These are phyloP conservation scores for Clitarchus hookeri DNA, from an alignment of 2,888 invertebrate genomes.

Conservation along the genomic window DNA sequence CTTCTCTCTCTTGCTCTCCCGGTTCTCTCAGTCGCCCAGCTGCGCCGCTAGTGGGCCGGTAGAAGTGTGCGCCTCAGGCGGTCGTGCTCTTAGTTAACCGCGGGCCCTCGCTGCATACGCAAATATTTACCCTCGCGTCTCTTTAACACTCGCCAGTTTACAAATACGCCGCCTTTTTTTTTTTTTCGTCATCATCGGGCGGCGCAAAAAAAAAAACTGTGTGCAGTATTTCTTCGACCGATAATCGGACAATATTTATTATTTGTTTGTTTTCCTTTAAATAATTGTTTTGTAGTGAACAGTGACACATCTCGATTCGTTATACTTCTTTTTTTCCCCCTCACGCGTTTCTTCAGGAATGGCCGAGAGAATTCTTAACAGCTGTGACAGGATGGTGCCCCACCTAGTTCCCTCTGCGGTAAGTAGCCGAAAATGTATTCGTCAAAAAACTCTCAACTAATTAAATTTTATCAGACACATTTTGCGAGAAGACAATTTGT, in stretches of 20 bases:
- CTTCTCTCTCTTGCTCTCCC: not conserved
- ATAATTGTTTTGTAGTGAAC: not conserved
- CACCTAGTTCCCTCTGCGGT: not conserved
- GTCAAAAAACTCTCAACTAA: no score
- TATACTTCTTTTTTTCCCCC: not conserved
- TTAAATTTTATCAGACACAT: no score
- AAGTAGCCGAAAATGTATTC: not conserved
- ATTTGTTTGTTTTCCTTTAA: not conserved
- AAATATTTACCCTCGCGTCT: slow-evolving; percentile 8
- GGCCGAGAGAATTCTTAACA: not conserved
- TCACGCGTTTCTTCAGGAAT: not conserved
- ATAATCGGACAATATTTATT: not conserved
- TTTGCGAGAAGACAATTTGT: no score
- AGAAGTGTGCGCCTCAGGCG: not conserved
- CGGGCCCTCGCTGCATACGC: not conserved
- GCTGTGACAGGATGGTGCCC: not conserved
- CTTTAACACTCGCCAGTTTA: not conserved
- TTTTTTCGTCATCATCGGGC: not conserved
- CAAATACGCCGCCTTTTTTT: not conserved
- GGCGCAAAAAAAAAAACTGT: not conserved
- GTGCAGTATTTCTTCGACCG: not conserved
- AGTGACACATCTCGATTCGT: not conserved
- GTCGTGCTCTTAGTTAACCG: not conserved
- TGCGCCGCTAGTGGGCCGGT: not conserved
- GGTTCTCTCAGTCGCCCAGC: not conserved